Evolutionary conservation across 2,797 vertebrate species (phyloP).

Genomic region (Enteromius argenteus): DNA sequence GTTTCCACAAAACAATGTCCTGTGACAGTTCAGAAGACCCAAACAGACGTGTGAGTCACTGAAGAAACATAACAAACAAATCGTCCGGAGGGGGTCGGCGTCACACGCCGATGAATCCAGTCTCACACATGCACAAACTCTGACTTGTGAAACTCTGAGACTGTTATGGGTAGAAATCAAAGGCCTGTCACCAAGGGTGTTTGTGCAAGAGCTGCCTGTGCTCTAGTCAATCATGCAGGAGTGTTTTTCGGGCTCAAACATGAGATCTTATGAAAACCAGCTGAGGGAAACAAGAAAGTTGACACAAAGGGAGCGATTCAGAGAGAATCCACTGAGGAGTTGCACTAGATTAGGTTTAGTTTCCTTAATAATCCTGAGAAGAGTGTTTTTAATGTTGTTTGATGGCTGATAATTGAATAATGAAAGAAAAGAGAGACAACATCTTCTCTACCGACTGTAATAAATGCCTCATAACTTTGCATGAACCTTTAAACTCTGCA

Average conservation of each 20-base stretch:
- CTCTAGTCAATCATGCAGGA: conserved; percentile 32
- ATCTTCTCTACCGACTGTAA: conserved; percentile 19
- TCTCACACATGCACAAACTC: conserved; percentile 34
- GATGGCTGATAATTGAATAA: conserved; percentile 17
- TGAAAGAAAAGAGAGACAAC: conserved; percentile 19
- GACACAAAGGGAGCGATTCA: conserved; percentile 42
- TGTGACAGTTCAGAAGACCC: conserved; percentile 13
- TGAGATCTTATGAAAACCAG: conserved; percentile 50
- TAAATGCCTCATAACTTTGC: conserved; percentile 30
- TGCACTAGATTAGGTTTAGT: conserved; percentile 22
- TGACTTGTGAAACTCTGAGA: conserved; percentile 43
- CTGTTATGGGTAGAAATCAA: conserved; percentile 45
- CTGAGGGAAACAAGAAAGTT: conserved; percentile 42
- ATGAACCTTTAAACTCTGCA: conserved; percentile 34
- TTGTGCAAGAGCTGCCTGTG: conserved; percentile 41
- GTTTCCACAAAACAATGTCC: conserved; percentile 21
- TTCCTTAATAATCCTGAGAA: conserved; percentile 8
- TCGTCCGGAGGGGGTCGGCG: conserved; percentile 23
- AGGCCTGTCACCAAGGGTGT: conserved; percentile 52
- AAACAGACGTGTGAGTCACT: conserved; percentile 23
- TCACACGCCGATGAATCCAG: conserved; percentile 36
- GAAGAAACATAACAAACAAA: conserved; percentile 50
- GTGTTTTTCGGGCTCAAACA: conserved; percentile 40
- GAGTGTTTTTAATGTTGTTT: conserved; percentile 1
- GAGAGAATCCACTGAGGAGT: conserved; percentile 29